Conservation (phyloP, 2,113 vertebrate genomes). For the Lanius ludovicianus region DNA sequence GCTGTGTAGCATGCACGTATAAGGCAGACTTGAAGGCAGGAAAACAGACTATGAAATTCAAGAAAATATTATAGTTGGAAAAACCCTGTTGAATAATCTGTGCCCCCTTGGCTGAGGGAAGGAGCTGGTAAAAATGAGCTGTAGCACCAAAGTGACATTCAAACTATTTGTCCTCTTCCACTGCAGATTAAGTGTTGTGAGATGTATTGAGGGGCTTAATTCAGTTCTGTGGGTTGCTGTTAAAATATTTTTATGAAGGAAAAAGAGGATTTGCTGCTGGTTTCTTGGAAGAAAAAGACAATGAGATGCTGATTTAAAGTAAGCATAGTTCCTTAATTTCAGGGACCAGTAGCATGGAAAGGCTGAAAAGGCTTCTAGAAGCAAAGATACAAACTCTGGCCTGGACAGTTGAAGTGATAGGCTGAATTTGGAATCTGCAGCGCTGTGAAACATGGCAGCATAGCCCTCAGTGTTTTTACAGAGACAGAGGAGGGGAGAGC, state of each 20-base stretch:
- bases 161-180: not conserved
- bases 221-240: not conserved
- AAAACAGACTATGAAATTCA: not conserved
- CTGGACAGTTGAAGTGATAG: not conserved
- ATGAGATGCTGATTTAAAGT: not conserved
- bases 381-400: not conserved
- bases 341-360: not conserved
- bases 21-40: not conserved
- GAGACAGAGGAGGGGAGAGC: not conserved
- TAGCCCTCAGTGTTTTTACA: not conserved
- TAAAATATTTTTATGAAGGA: not conserved
- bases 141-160: not conserved
- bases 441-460: not conserved
- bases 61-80: not conserved
- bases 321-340: not conserved
- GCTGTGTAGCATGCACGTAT: no score
- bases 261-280: not conserved
- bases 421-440: not conserved
- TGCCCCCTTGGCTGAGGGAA: not conserved
- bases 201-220: not conserved
- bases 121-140: not conserved
- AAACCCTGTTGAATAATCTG: not conserved
- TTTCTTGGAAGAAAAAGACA: not conserved
- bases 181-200: not conserved
- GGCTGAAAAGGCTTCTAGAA: not conserved